Base-by-base conservation (phyloP, 1,140 invertebrate species). In the Diuraphis noxia region DNA sequence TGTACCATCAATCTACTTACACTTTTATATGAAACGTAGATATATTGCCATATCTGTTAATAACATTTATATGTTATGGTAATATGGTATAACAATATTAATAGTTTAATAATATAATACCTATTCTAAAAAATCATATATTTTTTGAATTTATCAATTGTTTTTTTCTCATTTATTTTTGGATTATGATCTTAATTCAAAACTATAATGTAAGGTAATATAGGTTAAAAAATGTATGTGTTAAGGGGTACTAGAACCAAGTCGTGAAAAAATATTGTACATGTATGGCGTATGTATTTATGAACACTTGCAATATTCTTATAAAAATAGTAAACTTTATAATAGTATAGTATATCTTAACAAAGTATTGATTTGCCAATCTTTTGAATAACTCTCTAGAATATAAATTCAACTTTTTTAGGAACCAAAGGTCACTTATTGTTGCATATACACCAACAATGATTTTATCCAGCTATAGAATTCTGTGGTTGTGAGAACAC, bases 401-500 rank as follows among this genome's bases (percentile, higher is more conserved):
- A 19, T 85, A 85, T 85, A 85, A 85, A 85, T 41, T 46, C 40
- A 85, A 46, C n/a, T 34, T 43, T 30, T n/a, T 43, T 85, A 43
- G 13, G 23, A 85, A 19, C 7, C 17, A n/a, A 43, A 46, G 40
- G 41, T 46, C 82, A 85, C 41, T 43, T 85, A 85, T 85, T 85
- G 82, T 85, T 43, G 41, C 40, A 85, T 41, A 85, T 30, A 41
- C 82, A 23, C 79, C 36, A 21, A 81, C 36, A 21, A 85, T 13
- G 30, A n/a, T 85, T 46, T 85, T 85, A 85, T 85, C 41, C 17
- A 30, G 41, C 40, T 34, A n/a, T 43, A 85, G n/a, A 85, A 85
- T 43, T n/a, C 30, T n/a, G 41, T n/a, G n/a, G 40, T 85, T 41
- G 40, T 43, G 41, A n/a, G 30, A 25, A 85, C 41, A 21, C 41